Percentiles rank a stretch among this genome's conserved stretches.
phyloP scores from a whole-genome alignment of 2,797 vertebrate genomes.

The Australoheros facetus region DNA sequence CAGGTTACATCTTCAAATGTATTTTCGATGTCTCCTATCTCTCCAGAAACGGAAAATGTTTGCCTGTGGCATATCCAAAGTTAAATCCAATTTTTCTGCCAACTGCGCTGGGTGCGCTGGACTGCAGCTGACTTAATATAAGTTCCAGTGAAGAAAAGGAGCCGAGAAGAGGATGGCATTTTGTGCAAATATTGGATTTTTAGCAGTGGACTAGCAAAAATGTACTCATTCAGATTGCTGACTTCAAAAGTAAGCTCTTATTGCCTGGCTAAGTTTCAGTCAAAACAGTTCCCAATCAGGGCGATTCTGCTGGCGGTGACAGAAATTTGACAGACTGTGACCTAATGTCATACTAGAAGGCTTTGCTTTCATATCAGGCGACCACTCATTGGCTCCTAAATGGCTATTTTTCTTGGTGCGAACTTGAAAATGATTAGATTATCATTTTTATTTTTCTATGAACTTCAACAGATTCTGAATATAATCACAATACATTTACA shows the following conservation, averaged over 20 bases:
- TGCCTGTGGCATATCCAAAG: constrained; percentile 5
- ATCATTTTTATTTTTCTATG: constrained; percentile 1
- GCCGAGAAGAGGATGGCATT: background rate
- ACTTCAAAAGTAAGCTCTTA: constrained; percentile 43
- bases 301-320: constrained; percentile 35
- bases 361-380: constrained; percentile 1
- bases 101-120: constrained; percentile 7
- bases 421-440: background rate
- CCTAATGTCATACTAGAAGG: constrained; percentile 16
- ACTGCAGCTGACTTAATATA: constrained; percentile 13
- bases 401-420: background rate
- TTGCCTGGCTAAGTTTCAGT: constrained; percentile 20
- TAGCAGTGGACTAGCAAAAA: constrained; percentile 14
- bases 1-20: constrained; percentile 22
- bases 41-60: constrained; percentile 22
- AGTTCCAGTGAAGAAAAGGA: constrained; percentile 10
- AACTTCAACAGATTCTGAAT: background rate
- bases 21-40: background rate
- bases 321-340: constrained; percentile 20
- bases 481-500: background rate
- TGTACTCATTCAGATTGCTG: constrained; percentile 19
- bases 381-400: background rate
- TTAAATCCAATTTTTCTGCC: constrained; percentile 12
- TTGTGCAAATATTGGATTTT: constrained; percentile 38
- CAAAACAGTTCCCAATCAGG: constrained; percentile 28